Percentiles rank a stretch among this genome's conserved stretches.
phyloP scores from a whole-genome alignment of 2,888 invertebrate species.

The Biston stratarius region DNA sequence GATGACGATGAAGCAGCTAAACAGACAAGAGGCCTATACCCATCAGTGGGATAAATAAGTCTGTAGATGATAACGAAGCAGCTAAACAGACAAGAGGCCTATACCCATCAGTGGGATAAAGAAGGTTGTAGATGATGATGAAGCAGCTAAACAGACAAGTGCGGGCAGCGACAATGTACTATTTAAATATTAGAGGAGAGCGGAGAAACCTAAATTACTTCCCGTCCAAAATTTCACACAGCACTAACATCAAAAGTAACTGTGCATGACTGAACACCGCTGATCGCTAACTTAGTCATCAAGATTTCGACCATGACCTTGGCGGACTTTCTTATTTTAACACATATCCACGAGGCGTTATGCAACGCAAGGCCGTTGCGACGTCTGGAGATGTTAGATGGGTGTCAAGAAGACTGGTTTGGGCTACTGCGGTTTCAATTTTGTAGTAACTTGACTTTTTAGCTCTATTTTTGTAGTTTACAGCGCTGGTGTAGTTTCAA shows the following conservation, averaged over 20 bases:
- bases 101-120: no score
- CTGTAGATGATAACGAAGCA: no score
- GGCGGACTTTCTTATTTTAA: constrained; percentile 43
- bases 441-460: constrained; percentile 8
- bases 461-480: constrained; percentile 1
- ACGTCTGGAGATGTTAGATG: constrained; percentile 33
- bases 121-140: no score
- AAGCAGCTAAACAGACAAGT: no score
- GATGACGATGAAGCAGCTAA: no score
- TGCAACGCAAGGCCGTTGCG: constrained; percentile 43
- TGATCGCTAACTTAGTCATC: constrained; percentile 26
- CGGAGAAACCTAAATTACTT: no score
- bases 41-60: no score
- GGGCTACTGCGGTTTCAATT: constrained; percentile 13
- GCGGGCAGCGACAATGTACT: no score
- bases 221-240: neutral
- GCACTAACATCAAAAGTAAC: neutral
- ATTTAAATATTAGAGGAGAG: no score
- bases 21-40: no score
- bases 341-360: constrained; percentile 33
- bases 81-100: no score
- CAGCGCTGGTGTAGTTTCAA: neutral
- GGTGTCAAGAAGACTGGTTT: constrained; percentile 31
- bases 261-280: constrained; percentile 4
- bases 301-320: constrained; percentile 45